phyloP scores from a whole-genome alignment of 1,140 invertebrate genomes.

The Odontomachus brunneus region DNA sequence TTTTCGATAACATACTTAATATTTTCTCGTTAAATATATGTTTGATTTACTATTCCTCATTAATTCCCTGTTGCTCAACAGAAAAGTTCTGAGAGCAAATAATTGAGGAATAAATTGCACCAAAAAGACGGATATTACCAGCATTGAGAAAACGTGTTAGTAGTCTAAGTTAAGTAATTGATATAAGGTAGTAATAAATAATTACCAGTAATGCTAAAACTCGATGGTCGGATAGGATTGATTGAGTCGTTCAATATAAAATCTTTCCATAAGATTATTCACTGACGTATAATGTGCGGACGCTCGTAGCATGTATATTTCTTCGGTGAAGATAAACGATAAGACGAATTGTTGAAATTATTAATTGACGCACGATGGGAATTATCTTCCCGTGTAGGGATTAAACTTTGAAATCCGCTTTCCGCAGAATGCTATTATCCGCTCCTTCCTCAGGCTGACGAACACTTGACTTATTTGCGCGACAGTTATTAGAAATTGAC shows the following conservation, averaged over 20 bases:
- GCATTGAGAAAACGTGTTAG: too few species aligned
- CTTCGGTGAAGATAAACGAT: neutral
- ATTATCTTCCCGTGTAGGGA: conserved; percentile 3
- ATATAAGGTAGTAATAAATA: too few species aligned
- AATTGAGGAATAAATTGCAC: too few species aligned
- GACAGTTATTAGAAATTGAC: conserved; percentile 31
- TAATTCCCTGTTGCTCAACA: too few species aligned
- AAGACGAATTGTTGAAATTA: neutral
- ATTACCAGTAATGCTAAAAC: neutral
- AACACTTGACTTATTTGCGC: neutral
- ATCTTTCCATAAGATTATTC: neutral
- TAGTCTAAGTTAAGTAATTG: too few species aligned
- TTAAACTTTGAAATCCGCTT: neutral
- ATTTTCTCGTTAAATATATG: too few species aligned
- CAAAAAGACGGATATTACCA: too few species aligned
- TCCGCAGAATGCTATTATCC: neutral
- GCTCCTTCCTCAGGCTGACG: neutral
- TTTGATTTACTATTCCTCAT: too few species aligned
- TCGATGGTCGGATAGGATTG: neutral
- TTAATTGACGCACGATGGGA: neutral
- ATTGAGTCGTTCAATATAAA: neutral
- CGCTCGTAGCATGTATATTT: neutral
- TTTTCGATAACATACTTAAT: too few species aligned
- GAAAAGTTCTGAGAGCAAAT: too few species aligned
- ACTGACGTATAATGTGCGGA: too few species aligned